Evolutionary conservation across 37 sponge, comb jelly and placozoan genomes (phyloP).

Genomic region (Chondrilla cf. caribensis): DNA sequence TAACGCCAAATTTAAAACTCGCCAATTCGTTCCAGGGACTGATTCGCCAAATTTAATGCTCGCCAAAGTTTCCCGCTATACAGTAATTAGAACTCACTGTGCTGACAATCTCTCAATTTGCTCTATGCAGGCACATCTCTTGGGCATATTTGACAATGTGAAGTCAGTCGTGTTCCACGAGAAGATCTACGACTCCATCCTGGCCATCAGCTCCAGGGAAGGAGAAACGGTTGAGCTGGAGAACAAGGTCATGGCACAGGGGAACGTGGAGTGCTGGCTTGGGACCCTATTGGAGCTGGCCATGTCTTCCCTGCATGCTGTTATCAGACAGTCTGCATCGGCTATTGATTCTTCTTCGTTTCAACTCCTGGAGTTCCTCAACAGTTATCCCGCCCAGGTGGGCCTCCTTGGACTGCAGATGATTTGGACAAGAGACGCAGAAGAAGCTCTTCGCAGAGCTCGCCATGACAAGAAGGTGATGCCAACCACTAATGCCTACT

Average conservation of each 20-base stretch:
- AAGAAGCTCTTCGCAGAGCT: constrained; percentile 71
- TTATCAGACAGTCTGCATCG: constrained; percentile 76
- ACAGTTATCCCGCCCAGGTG: constrained; percentile 87
- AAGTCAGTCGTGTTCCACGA: constrained; percentile 91
- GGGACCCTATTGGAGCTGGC: constrained; percentile 75
- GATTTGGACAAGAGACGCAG: constrained; percentile 93
- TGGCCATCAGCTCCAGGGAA: constrained; percentile 81
- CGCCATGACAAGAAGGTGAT: constrained; percentile 84
- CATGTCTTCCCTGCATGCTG: constrained; percentile 72
- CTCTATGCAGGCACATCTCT: constrained; percentile 67
- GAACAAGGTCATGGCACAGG: constrained; percentile 86
- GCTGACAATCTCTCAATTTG: not conserved
- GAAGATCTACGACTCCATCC: constrained; percentile 85
- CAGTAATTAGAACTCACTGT: not conserved
- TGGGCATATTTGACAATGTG: constrained; percentile 89
- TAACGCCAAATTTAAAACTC: no score
- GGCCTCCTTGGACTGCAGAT: constrained; percentile 95
- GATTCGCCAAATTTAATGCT: no score
- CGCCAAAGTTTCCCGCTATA: no score
- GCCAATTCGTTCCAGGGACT: no score
- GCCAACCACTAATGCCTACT: constrained; percentile 65
- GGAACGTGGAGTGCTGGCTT: constrained; percentile 96
- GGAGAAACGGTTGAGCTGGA: constrained; percentile 79
- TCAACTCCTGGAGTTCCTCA: constrained; percentile 68
- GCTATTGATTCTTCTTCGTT: constrained; percentile 65